Conservation (phyloP, 2,888 invertebrate species). For the Cephus spinipes region DNA sequence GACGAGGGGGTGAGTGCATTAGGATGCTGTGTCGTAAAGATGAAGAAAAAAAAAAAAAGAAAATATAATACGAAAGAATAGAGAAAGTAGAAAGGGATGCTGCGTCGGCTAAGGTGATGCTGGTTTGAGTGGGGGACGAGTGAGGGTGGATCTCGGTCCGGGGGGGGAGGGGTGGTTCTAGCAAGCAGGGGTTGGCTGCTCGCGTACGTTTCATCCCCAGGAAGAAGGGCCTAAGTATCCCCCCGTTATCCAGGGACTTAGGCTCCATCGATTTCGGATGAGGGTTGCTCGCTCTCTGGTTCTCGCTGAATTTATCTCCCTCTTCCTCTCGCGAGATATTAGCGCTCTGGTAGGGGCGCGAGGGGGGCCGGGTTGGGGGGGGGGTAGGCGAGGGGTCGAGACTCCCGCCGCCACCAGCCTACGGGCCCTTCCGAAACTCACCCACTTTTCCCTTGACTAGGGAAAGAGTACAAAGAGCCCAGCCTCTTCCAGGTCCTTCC, state of each 20-base stretch:
- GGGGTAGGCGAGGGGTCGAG: neutral
- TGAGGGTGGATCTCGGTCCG: neutral
- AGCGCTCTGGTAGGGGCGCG: conserved; percentile 30
- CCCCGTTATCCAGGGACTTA: conserved; percentile 53
- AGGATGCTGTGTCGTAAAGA: conserved; percentile 12
- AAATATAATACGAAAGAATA: neutral
- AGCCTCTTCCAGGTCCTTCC: neutral
- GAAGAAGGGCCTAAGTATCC: conserved; percentile 22
- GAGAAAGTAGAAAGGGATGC: neutral
- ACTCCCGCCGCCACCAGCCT: neutral
- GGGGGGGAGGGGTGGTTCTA: neutral
- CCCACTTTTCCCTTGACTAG: neutral
- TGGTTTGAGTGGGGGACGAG: neutral
- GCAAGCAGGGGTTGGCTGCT: conserved; percentile 11
- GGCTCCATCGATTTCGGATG: conserved; percentile 63
- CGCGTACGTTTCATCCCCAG: conserved; percentile 1
- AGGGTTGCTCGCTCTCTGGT: conserved; percentile 20
- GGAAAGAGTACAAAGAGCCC: neutral
- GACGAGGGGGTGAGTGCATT: neutral
- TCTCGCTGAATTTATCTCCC: neutral
- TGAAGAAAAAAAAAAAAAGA: conserved; percentile 10
- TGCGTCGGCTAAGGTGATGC: conserved; percentile 6
- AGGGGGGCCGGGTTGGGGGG: conserved; percentile 1
- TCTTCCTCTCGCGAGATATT: conserved; percentile 34
- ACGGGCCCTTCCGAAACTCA: neutral